Percentiles rank a stretch among this genome's conserved stretches.
These are phyloP conservation scores for Pristionchus fissidentatus DNA, from an alignment of 2,888 invertebrate genomes.

Conservation along the genomic window DNA sequence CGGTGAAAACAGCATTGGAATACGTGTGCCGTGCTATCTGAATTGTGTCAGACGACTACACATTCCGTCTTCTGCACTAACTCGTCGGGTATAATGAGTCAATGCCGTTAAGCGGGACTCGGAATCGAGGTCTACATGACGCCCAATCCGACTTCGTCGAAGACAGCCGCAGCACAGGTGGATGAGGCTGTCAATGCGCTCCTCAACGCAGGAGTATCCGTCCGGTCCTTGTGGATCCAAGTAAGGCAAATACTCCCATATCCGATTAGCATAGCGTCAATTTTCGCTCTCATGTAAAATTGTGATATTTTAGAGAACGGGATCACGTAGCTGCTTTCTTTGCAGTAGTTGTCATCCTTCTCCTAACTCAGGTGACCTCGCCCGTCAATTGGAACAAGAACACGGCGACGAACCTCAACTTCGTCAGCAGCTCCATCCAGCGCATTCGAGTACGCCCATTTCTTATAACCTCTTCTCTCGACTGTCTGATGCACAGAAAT, in stretches of 20 bases:
- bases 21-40: too few relatives aligned
- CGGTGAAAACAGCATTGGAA: too few relatives aligned
- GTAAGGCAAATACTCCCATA: background rate
- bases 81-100: too few relatives aligned
- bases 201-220: conserved; percentile 38
- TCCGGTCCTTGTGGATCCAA: conserved; percentile 51
- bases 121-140: conserved; percentile 50
- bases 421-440: conserved; percentile 32
- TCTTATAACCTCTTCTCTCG: background rate
- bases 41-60: too few relatives aligned
- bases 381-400: conserved; percentile 51
- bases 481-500: too few relatives aligned
- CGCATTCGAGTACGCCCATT: conserved; percentile 30
- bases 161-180: conserved; percentile 30
- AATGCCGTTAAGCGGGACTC: conserved; percentile 36
- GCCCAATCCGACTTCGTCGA: conserved; percentile 30
- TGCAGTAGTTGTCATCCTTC: too few relatives aligned
- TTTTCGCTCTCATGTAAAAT: background rate
- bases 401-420: conserved; percentile 45
- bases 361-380: conserved; percentile 46
- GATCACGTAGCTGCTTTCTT: background rate
- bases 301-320: conserved; percentile 8
- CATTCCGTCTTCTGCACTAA: too few relatives aligned
- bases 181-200: conserved; percentile 46
- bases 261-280: background rate